A percentile compares a stretch with the other conserved stretches of the same genome.
phyloP scores from a whole-genome alignment of 2,888 invertebrate species.

The Drosophila rellima region DNA sequence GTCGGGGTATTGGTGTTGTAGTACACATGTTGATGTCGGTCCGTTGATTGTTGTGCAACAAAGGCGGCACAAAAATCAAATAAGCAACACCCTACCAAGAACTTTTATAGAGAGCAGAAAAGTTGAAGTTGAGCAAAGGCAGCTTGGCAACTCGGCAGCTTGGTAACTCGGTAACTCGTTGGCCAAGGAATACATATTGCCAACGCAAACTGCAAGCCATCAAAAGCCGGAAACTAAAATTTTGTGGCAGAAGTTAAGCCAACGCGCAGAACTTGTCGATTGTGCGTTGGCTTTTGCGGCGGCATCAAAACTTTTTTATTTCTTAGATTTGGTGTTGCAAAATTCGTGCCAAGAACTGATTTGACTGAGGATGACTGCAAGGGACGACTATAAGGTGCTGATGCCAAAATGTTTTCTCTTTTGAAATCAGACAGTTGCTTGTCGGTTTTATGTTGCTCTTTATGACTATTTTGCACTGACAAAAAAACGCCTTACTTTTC shows the following conservation, averaged over 20 bases:
- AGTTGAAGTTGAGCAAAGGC: slow-evolving; percentile 54
- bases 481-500: slow-evolving; percentile 16
- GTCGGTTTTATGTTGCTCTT: slow-evolving; percentile 39
- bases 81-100: slow-evolving; percentile 72
- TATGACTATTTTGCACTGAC: slow-evolving; percentile 45
- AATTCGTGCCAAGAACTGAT: slow-evolving; percentile 77
- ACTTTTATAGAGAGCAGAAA: slow-evolving; percentile 56
- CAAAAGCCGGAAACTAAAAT: slow-evolving; percentile 78
- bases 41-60: slow-evolving; percentile 60
- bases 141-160: slow-evolving; percentile 6
- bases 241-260: slow-evolving; percentile 78
- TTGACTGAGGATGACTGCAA: slow-evolving; percentile 61
- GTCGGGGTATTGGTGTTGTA: slow-evolving; percentile 38
- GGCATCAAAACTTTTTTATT: slow-evolving; percentile 70
- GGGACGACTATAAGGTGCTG: slow-evolving; percentile 11
- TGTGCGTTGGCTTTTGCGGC: slow-evolving; percentile 69
- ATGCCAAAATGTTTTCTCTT: slow-evolving; percentile 41
- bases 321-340: slow-evolving; percentile 56
- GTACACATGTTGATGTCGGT: slow-evolving; percentile 57
- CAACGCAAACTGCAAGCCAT: slow-evolving; percentile 73
- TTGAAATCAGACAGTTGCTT: slow-evolving; percentile 28
- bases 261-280: slow-evolving; percentile 78
- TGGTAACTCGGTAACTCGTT: slow-evolving; percentile 17
- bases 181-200: slow-evolving; percentile 60
- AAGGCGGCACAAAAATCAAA: slow-evolving; percentile 73